Evolutionary conservation across 2,797 vertebrate genomes (phyloP), one percentile per base, ranked within the genome.

Genomic region (Trachurus trachurus): DNA sequence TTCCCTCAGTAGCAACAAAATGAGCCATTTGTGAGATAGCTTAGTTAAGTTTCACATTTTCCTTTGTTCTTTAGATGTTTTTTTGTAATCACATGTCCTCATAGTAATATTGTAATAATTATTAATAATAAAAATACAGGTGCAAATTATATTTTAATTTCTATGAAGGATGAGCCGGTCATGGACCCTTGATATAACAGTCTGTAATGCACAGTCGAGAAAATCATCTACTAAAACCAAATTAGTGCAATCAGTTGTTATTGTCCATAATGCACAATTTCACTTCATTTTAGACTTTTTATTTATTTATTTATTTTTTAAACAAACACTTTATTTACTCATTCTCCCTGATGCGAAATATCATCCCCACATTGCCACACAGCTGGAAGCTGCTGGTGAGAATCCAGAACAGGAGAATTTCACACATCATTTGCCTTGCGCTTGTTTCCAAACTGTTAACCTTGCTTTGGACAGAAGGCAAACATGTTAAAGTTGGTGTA

Each of bases 401-500:
- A 21, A 75, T 79, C 74, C 71, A 67, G 59, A 84, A 69, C 45
- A 72, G 22, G 17, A 75, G 74, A 39, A 76, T 90, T 89, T 92
- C 88, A 84, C 91, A 84, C 91, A 86, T 83, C 76, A 88, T 92
- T 93, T 94, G 83, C 82, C 77, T 68, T 47, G 16, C 12, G 50
- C 86, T 87, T 77, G 85, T 89, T 91, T 92, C 74, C 78, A 2
- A 91, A 92, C 84, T 88, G 92, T 91, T 89, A 88, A 90, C 91
- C 76, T 85, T 80, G 80, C 74, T 91, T 81, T 81, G 88, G 93
- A 93, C 93, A 80, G 82, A 91, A 90, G 82, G 85, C 87, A 93
- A 93, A 89, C 89, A 88, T 91, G 88, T 90, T 88, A 86, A 90
- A 94, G 93, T 91, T 93, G 85, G 77, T 93, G 85, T 94, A 93